Base-by-base conservation (phyloP, 92 coral and sea anemone genomes). In the Parazoanthus swiftii region DNA sequence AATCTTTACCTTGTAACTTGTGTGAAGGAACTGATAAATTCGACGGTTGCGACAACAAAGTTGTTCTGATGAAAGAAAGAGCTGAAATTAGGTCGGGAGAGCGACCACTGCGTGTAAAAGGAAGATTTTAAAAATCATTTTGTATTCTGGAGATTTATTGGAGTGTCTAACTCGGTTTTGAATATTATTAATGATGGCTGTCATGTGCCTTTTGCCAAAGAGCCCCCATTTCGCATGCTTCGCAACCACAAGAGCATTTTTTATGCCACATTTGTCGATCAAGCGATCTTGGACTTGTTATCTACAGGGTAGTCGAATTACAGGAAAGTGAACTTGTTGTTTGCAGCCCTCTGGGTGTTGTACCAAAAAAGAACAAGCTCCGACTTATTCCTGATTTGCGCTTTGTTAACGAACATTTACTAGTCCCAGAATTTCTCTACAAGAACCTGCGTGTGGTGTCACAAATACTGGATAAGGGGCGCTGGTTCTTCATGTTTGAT, bases 321-420 rank as follows among this genome's bases (percentile, higher is more conserved):
- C 15, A 79, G 21, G 29, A 42, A 14, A 48, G 4, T 25, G 77
- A 39, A 3, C 25, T 39, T 6, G 51, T 85, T 38, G 88, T 85
- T 65, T 71, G 76, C 39, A 71, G 42, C 39, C 76, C 76, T 14
- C 42, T 71, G 7, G 15, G 42, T 4, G 76, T 71, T 71, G 76
- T 71, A 26, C 76, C 76, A 26, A 72, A 3, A 9, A 25, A 72
- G 78, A 91, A 91, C 85, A 90, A 85, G 20, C 80, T 88, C 50
- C 66, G 89, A 46, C 58, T 91, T 63, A 88, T 84, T 77, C 91
- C 88, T 35, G 93, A 88, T 68, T 29, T 39, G 42, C 42, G 42
- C 42, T 39, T 39, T 39, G 42, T 39, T 39, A 39, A 39, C 42
- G 42, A 39, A 39, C 42, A 39, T 4, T 54, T 90, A 13, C n/a